phyloP scores from a whole-genome alignment of 2,888 invertebrate species.

The Conchocele bisecta region DNA sequence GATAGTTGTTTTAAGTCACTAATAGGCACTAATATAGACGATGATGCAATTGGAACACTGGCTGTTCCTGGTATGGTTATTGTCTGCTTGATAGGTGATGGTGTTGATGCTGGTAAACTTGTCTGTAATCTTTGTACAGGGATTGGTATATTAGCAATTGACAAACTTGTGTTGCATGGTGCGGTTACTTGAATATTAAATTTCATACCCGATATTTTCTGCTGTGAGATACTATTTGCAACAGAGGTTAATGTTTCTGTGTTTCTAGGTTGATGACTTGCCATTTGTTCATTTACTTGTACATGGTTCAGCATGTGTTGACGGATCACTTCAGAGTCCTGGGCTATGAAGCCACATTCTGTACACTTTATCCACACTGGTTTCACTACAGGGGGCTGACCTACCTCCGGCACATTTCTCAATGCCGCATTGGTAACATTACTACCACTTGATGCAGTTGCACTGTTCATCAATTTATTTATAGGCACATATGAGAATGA shows the following conservation, averaged over 20 bases:
- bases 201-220: too few species aligned
- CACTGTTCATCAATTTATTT: background rate
- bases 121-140: background rate
- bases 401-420: background rate
- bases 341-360: slow-evolving; percentile 79
- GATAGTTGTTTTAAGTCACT: slow-evolving; percentile 20
- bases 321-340: slow-evolving; percentile 68
- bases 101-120: slow-evolving; percentile 31
- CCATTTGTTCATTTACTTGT: too few species aligned
- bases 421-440: slow-evolving; percentile 6
- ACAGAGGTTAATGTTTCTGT: too few species aligned
- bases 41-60: slow-evolving; percentile 30
- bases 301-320: slow-evolving; percentile 78
- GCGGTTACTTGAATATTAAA: too few species aligned
- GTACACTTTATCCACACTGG: slow-evolving; percentile 77
- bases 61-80: slow-evolving; percentile 13
- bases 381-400: slow-evolving; percentile 49
- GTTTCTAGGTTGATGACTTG: too few species aligned
- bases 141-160: too few species aligned
- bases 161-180: too few species aligned
- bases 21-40: slow-evolving; percentile 38
- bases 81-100: slow-evolving; percentile 24
- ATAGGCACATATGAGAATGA: slow-evolving; percentile 31
- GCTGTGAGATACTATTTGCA: too few species aligned
- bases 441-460: slow-evolving; percentile 21